Evolutionary conservation across 2,888 invertebrate genomes (phyloP).

Genomic region (Masnerella sp.): DNA sequence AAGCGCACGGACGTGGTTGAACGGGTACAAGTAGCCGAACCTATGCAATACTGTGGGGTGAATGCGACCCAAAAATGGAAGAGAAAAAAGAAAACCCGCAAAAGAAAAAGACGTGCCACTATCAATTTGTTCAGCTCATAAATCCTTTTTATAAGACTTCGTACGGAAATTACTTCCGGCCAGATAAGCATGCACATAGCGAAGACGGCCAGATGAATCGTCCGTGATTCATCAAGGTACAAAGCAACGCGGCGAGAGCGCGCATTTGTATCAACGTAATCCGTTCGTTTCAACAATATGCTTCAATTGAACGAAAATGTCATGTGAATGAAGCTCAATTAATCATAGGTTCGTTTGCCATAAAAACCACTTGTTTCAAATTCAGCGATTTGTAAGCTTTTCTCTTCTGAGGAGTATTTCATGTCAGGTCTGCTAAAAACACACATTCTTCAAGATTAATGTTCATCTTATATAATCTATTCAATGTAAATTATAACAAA

Average conservation of each 20-base stretch:
- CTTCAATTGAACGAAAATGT: constrained; percentile 36
- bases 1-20: too few species aligned
- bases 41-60: too few species aligned
- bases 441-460: too few species aligned
- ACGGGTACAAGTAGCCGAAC: too few species aligned
- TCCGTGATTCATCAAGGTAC: constrained; percentile 32
- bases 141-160: constrained; percentile 55
- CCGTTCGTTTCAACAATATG: constrained; percentile 36
- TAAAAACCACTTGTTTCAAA: constrained; percentile 31
- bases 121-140: constrained; percentile 52
- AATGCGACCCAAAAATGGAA: too few species aligned
- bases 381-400: constrained; percentile 11
- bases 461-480: too few species aligned
- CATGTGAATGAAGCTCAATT: constrained; percentile 43
- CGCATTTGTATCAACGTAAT: constrained; percentile 18
- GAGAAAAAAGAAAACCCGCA: constrained; percentile 12
- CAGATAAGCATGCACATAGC: constrained; percentile 46
- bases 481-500: too few species aligned
- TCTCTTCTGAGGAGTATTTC: too few species aligned
- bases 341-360: constrained; percentile 52
- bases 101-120: constrained; percentile 60
- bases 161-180: constrained; percentile 40
- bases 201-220: constrained; percentile 36
- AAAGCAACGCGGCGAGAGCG: constrained; percentile 20
- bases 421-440: too few species aligned